Evolutionary conservation across 2,797 vertebrate species (phyloP).

Genomic region (Pachyuromys duprasi): DNA sequence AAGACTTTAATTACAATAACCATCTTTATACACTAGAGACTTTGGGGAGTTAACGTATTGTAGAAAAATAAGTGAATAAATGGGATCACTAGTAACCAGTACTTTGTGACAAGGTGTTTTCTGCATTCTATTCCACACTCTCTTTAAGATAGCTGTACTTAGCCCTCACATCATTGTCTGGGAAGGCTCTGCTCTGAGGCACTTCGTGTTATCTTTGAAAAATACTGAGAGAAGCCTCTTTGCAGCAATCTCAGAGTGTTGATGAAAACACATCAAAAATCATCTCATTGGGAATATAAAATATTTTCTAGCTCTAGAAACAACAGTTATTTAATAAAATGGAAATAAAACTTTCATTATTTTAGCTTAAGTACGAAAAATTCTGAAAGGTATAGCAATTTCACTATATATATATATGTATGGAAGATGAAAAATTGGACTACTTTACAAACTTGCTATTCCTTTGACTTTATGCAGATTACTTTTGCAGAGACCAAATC

Average conservation of each 20-base stretch:
- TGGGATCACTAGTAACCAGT: neutral
- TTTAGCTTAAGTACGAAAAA: constrained; percentile 42
- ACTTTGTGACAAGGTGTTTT: neutral
- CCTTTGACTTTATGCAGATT: constrained; percentile 57
- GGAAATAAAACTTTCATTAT: neutral
- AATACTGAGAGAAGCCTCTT: neutral
- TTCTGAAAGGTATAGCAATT: constrained; percentile 12
- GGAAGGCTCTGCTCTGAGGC: neutral
- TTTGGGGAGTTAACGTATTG: neutral
- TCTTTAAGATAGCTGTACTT: neutral
- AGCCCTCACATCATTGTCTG: neutral
- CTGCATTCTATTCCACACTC: neutral
- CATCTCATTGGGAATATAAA: neutral
- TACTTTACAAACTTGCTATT: constrained; percentile 21
- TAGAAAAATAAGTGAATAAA: neutral
- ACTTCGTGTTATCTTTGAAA: neutral
- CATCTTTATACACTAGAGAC: neutral
- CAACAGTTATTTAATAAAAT: constrained; percentile 30
- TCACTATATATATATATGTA: neutral
- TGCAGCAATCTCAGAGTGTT: neutral
- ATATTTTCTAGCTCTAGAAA: neutral
- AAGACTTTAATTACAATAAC: neutral
- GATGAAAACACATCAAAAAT: constrained; percentile 13
- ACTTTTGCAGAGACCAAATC: constrained; percentile 60
- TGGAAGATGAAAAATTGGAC: neutral